Conservation (phyloP, 2,797 vertebrate genomes). For the Gymnopithys bicolor region DNA sequence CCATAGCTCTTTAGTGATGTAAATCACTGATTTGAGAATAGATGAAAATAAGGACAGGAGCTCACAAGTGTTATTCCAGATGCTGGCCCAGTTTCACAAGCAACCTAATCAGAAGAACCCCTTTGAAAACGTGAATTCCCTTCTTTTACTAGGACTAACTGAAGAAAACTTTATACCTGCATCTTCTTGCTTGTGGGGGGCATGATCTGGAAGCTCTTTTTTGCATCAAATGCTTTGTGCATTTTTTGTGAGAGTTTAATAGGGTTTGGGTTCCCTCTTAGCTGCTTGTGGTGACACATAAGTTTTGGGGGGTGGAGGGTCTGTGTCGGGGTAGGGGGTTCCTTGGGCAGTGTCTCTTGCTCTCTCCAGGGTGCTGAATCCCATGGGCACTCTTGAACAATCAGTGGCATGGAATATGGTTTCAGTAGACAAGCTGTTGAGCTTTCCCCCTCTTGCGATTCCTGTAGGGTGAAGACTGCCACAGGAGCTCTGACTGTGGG, state of each 20-base stretch:
- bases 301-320: no score
- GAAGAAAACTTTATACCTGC: neutral
- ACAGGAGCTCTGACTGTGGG: neutral
- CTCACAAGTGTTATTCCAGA: neutral
- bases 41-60: neutral
- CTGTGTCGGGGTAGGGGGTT: neutral
- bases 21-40: neutral
- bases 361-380: conserved; percentile 36
- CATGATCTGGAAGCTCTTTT: neutral
- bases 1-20: neutral
- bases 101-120: neutral
- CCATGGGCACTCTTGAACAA: accelerated
- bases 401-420: no score
- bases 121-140: neutral
- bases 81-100: neutral
- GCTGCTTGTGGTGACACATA: no score
- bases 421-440: no score
- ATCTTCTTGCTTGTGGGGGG: neutral
- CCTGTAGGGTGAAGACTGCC: neutral
- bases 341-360: neutral
- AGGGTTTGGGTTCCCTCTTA: neutral
- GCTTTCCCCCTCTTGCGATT: no score
- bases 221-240: accelerated
- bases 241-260: neutral
- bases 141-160: neutral